These are phyloP conservation scores for Callyntrura guangdongensis DNA, from an alignment of 2,888 invertebrate genomes.

Conservation along the genomic window DNA sequence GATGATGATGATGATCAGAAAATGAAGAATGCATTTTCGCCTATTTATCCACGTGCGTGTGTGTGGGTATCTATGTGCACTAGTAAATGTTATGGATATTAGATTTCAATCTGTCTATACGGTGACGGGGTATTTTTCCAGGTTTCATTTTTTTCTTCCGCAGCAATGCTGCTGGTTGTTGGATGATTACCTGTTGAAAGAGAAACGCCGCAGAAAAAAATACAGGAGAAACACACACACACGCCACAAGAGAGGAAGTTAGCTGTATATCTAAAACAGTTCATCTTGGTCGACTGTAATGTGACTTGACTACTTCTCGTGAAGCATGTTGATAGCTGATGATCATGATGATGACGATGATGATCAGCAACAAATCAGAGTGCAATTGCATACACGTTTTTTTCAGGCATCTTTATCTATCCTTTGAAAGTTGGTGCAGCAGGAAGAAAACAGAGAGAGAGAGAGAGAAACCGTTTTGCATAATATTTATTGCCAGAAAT, in stretches of 20 bases:
- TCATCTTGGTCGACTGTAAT: conserved; percentile 1
- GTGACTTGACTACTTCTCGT: no score
- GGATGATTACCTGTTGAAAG: conserved; percentile 77
- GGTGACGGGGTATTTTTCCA: not conserved
- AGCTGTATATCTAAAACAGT: conserved; percentile 1
- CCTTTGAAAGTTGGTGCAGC: not conserved
- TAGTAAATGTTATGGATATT: conserved; percentile 16
- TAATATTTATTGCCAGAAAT: conserved; percentile 66
- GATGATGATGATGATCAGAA: conserved; percentile 20
- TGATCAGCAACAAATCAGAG: conserved; percentile 41
- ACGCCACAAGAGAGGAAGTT: conserved; percentile 8
- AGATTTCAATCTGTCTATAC: not conserved
- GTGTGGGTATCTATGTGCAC: conserved; percentile 5
- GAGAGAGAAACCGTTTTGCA: conserved; percentile 44
- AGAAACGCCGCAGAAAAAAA: conserved; percentile 57
- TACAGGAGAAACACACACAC: not conserved
- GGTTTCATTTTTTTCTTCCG: not conserved
- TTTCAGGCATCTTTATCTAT: no score
- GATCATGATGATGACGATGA: conserved; percentile 4
- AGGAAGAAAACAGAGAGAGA: not conserved
- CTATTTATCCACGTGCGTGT: conserved; percentile 72
- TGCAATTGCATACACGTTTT: conserved; percentile 22
- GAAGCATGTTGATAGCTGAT: not conserved
- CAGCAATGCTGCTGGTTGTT: not conserved
- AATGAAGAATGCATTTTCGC: conserved; percentile 49